Percentiles rank a stretch among this genome's conserved stretches.
Evolutionary conservation across 2,888 invertebrate species (phyloP).

Genomic region (Bellardia pandia): DNA sequence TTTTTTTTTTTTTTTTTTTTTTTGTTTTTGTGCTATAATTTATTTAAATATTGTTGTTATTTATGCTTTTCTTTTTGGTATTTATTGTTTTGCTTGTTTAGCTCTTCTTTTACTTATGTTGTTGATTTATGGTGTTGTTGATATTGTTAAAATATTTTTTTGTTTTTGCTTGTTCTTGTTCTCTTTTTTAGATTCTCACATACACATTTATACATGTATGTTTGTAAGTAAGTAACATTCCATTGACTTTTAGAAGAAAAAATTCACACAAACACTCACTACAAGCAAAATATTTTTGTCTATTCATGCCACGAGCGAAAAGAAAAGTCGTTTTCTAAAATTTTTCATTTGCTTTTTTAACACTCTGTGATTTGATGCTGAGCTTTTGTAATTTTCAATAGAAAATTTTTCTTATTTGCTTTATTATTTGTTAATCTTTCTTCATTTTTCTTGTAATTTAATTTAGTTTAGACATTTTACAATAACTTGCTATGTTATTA

Average conservation of each 20-base stretch:
- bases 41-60: not conserved
- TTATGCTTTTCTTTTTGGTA: not conserved
- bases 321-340: slow-evolving; percentile 16
- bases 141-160: not conserved
- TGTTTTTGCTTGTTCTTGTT: not conserved
- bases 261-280: slow-evolving; percentile 22
- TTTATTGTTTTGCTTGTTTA: not conserved
- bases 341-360: slow-evolving; percentile 11
- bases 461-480: slow-evolving; percentile 10
- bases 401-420: too few relatives aligned
- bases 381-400: not conserved
- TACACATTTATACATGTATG: not conserved
- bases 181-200: slow-evolving; percentile 2
- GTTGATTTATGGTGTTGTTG: not conserved
- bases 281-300: slow-evolving; percentile 24
- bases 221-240: not conserved
- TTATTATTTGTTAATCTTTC: slow-evolving; percentile 11
- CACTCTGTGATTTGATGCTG: slow-evolving; percentile 19
- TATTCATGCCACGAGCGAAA: slow-evolving; percentile 51
- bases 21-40: slow-evolving; percentile 9
- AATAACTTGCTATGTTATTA: not conserved
- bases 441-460: slow-evolving; percentile 9
- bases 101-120: not conserved
- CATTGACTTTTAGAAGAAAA: slow-evolving; percentile 7
- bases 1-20: not conserved